phyloP scores from a whole-genome alignment of 2,113 vertebrate genomes.

The Brachypteracias leptosomus region DNA sequence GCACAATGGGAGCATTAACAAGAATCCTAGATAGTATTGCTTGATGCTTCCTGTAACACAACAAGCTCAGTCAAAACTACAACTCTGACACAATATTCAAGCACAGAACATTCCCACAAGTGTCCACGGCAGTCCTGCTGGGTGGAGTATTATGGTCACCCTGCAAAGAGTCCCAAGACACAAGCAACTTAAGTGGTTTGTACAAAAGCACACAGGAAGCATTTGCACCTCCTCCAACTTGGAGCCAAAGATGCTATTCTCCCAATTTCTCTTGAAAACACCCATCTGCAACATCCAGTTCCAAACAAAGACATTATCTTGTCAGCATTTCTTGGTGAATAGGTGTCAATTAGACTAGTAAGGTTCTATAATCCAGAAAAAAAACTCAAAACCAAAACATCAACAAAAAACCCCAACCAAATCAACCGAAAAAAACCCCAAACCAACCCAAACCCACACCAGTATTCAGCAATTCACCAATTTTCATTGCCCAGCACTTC shows the following conservation, averaged over 20 bases:
- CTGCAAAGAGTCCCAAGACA: neutral
- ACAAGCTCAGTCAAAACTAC: neutral
- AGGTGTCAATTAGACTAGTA: neutral
- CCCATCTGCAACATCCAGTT: neutral
- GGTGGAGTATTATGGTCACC: neutral
- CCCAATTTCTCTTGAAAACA: neutral
- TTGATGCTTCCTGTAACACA: neutral
- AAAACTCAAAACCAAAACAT: neutral
- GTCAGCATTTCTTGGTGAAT: neutral
- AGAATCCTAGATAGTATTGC: neutral
- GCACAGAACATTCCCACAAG: neutral
- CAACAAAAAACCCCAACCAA: neutral
- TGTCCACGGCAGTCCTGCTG: rapidly evolving
- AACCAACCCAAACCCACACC: too few species aligned
- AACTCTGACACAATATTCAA: neutral
- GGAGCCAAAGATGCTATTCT: neutral
- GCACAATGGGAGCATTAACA: neutral
- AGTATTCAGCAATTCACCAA: neutral
- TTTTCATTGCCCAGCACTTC: neutral
- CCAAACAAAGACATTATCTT: neutral
- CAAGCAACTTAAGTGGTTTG: neutral
- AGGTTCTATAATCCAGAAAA: neutral
- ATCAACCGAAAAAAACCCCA: too few species aligned
- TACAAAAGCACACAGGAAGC: neutral
- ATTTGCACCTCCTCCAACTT: neutral